A percentile compares a stretch with the other conserved stretches of the same genome.
These are phyloP conservation scores for Lycophotia porphyrea DNA, from an alignment of 2,888 invertebrate genomes.

Conservation along the genomic window DNA sequence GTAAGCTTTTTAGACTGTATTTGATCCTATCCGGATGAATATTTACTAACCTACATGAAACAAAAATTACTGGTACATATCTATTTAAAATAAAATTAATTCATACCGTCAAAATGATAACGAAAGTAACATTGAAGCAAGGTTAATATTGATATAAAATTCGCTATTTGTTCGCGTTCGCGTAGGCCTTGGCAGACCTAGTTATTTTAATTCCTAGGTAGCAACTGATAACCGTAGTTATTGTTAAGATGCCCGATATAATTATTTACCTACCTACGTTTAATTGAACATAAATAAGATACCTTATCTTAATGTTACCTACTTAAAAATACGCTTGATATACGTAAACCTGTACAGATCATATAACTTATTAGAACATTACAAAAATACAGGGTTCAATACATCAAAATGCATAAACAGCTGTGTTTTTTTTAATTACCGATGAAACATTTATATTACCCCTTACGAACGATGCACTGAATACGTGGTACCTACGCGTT, in stretches of 20 bases:
- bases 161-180: slow-evolving; percentile 33
- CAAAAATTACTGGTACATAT: not conserved
- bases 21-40: not conserved
- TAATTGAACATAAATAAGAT: slow-evolving; percentile 53
- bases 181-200: slow-evolving; percentile 34
- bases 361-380: slow-evolving; percentile 3
- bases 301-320: slow-evolving; percentile 56
- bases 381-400: not conserved
- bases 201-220: slow-evolving; percentile 55
- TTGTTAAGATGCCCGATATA: slow-evolving; percentile 60
- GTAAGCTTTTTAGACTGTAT: not conserved
- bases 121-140: slow-evolving; percentile 33
- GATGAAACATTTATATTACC: too few relatives aligned
- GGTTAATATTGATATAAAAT: slow-evolving; percentile 47
- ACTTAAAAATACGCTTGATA: slow-evolving; percentile 30
- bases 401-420: too few relatives aligned
- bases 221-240: slow-evolving; percentile 59
- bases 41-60: not conserved
- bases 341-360: slow-evolving; percentile 19
- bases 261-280: slow-evolving; percentile 44
- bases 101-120: slow-evolving; percentile 35
- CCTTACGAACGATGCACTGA: too few relatives aligned
- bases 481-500: too few relatives aligned
- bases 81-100: slow-evolving; percentile 6
- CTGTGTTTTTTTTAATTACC: too few relatives aligned